Evolutionary conservation across 1,140 invertebrate genomes (phyloP).

Genomic region (Zaprionus kolodkinae): DNA sequence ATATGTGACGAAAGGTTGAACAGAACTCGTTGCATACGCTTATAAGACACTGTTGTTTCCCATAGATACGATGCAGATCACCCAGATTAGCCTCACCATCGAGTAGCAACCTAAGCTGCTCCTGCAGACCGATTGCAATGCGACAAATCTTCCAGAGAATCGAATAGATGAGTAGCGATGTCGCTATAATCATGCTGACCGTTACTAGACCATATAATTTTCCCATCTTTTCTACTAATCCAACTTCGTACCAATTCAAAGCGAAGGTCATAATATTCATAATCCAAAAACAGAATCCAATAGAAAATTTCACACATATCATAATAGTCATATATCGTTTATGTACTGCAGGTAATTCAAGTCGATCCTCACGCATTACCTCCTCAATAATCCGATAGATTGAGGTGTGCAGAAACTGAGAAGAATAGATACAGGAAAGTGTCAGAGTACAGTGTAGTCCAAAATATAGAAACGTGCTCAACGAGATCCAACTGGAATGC

Average conservation of each 20-base stretch:
- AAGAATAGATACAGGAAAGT: background rate
- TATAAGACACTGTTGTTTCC: constrained; percentile 3
- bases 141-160: constrained; percentile 2
- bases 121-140: background rate
- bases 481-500: background rate
- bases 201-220: background rate
- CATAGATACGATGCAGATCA: background rate
- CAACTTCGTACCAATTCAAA: no score
- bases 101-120: background rate
- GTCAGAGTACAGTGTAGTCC: background rate
- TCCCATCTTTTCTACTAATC: background rate
- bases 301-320: background rate
- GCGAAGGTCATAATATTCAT: background rate
- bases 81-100: background rate
- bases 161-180: background rate
- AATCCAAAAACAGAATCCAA: background rate
- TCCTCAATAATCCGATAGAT: background rate
- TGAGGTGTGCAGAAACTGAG: background rate
- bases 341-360: background rate
- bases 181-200: background rate
- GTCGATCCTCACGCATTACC: background rate
- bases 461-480: background rate
- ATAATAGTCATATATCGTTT: background rate
- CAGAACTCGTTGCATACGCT: constrained; percentile 3
- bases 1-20: background rate